Percentiles rank a stretch among this genome's conserved stretches.
Conservation (phyloP, 2,797 vertebrate genomes). For the Ara ararauna region DNA sequence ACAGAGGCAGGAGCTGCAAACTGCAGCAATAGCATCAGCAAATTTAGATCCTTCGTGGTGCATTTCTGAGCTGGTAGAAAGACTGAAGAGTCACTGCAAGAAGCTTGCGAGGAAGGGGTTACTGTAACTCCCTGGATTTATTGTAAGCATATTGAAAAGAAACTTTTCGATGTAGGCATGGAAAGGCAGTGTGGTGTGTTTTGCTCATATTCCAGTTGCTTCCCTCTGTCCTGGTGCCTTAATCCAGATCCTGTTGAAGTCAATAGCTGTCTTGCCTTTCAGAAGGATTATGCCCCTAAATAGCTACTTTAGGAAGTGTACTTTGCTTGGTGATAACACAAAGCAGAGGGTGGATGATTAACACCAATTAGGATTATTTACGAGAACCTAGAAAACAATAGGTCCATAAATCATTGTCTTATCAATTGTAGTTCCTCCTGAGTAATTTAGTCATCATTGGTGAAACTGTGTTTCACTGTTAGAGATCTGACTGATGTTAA, state of each 20-base stretch:
- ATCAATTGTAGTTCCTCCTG: slow-evolving; percentile 52
- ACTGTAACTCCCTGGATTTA: neutral
- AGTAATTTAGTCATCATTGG: slow-evolving; percentile 39
- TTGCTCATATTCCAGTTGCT: neutral
- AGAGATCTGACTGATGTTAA: neutral
- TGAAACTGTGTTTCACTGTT: neutral
- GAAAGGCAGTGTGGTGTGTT: neutral
- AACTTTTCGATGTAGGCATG: neutral
- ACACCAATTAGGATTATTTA: slow-evolving; percentile 66
- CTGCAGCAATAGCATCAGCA: neutral
- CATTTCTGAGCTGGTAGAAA: neutral
- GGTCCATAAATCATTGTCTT: slow-evolving; percentile 59
- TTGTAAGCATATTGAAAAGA: neutral
- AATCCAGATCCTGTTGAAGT: slow-evolving; percentile 17
- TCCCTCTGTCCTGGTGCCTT: neutral
- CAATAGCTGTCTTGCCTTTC: slow-evolving; percentile 41
- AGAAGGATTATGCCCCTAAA: slow-evolving; percentile 52
- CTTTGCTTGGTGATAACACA: slow-evolving; percentile 52
- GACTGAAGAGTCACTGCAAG: neutral
- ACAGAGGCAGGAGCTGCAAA: neutral
- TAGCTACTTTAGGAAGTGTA: slow-evolving; percentile 60
- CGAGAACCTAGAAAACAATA: slow-evolving; percentile 55
- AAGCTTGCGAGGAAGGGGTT: neutral
- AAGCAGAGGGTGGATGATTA: slow-evolving; percentile 57
- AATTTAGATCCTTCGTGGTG: neutral